phyloP scores from a whole-genome alignment of 1,140 invertebrate species.

The Trachymyrmex cornetzi region DNA sequence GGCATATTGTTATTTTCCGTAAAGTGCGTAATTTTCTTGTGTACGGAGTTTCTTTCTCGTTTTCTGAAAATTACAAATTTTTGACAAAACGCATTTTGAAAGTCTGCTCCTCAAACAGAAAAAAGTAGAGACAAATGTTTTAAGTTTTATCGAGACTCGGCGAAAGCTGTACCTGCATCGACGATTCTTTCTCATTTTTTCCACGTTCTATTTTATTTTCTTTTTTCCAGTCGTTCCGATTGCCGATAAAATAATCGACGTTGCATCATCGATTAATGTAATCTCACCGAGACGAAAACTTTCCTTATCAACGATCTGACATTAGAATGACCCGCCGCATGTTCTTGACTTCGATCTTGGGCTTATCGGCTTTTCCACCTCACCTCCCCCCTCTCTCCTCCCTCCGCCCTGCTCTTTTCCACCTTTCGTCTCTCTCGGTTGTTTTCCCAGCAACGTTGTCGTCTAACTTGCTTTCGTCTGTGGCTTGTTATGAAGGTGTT shows the following conservation, averaged over 20 bases:
- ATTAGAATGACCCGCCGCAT: conserved; percentile 68
- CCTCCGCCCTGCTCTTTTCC: conserved; percentile 20
- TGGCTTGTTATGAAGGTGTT: conserved; percentile 58
- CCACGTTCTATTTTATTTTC: background rate
- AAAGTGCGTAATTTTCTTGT: too few relatives aligned
- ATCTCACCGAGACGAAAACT: conserved; percentile 35
- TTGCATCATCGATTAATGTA: background rate
- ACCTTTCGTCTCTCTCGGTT: background rate
- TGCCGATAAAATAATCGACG: conserved; percentile 40
- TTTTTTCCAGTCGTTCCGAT: conserved; percentile 11
- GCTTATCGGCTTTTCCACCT: conserved; percentile 60
- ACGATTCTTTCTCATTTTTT: conserved; percentile 7
- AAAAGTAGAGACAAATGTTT: conserved; percentile 68
- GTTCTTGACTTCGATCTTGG: conserved; percentile 64
- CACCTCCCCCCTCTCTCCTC: conserved; percentile 1
- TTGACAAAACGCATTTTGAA: too few relatives aligned
- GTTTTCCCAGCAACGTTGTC: conserved; percentile 19
- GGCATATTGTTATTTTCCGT: too few relatives aligned
- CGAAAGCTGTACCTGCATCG: background rate
- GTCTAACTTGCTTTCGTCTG: background rate
- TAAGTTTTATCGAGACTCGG: conserved; percentile 74
- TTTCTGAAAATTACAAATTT: too few relatives aligned
- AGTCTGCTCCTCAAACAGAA: background rate
- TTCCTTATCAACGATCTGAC: conserved; percentile 49
- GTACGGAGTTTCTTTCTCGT: too few relatives aligned